Conservation (phyloP, 2,797 vertebrate species). For the Steatocranus sp. region DNA sequence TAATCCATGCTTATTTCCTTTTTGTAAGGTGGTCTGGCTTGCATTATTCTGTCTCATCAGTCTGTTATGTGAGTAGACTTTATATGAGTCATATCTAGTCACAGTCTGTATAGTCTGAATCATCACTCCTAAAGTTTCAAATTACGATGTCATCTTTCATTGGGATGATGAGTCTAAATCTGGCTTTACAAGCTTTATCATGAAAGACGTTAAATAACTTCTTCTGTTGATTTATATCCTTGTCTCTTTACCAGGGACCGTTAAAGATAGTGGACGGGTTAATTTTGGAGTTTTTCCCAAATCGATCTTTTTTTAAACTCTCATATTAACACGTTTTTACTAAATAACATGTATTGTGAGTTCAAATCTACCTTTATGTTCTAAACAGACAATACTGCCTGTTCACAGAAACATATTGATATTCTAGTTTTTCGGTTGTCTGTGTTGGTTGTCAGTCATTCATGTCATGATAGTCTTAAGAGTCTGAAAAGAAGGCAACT, state of each 20-base stretch:
- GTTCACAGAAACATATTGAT: neutral
- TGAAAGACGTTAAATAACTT: neutral
- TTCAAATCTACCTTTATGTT: neutral
- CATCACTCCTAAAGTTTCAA: neutral
- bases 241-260: neutral
- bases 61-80: neutral
- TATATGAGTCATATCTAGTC: neutral
- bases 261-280: neutral
- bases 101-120: neutral
- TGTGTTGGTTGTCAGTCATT: neutral
- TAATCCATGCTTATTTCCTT: neutral
- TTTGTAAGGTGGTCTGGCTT: neutral
- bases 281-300: conserved; percentile 1
- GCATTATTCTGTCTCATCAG: neutral
- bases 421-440: neutral
- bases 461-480: neutral
- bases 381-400: neutral
- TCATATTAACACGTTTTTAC: neutral
- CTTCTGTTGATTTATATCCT: neutral
- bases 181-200: neutral
- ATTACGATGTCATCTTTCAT: neutral
- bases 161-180: neutral
- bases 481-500: neutral
- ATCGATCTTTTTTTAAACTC: neutral
- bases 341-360: neutral